Base-by-base conservation (phyloP, 2,888 invertebrate species). In the Drosophila mercatorum region DNA sequence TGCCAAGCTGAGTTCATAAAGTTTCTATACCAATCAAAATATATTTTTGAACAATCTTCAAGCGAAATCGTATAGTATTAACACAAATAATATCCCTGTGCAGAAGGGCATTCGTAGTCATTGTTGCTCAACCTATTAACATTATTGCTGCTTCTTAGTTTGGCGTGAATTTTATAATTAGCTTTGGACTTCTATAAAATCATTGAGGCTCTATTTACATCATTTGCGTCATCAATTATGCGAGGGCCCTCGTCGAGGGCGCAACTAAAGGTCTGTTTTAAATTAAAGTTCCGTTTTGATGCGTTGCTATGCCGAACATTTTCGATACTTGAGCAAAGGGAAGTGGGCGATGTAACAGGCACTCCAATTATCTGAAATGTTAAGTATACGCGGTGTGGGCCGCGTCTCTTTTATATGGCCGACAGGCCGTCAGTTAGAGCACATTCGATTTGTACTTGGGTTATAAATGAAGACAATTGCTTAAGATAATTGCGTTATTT, bases 401-500 rank as follows among this genome's bases (percentile, higher is more conserved):
- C 17, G 12, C 41, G 14, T 36, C 11, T 26, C 14, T 36, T 44
- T 44, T 36, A 6, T 36, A 28, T 47, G 5, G 6, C 22, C 12
- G 10, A 38, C 28, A 12, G 43, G 44, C 22, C 38, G 46, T 26
- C 56, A 46, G 57, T 11, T 34, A 14, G 5, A n/a, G 12, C 6
- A 34, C 17, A 43, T 17, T 31, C 14, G 26, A 44, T 41, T 22
- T 34, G 31, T 40, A 47, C 6, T 22, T 38, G 22, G 40, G 46
- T 72, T 70, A 51, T 51, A 60, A 74, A 76, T 78, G 75, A 80
- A 46, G 55, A 71, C 67, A 72, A 72, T 78, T 76, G 75, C 63
- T 68, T 68, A 74, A 74, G 72, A 73, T 81, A 80, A 81, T 83
- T 78, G 68, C 53, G 70, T 62, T 68, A 81, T 81, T 78, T 72